phyloP scores from a whole-genome alignment of 2,888 invertebrate genomes.

The Brenthis daphne region DNA sequence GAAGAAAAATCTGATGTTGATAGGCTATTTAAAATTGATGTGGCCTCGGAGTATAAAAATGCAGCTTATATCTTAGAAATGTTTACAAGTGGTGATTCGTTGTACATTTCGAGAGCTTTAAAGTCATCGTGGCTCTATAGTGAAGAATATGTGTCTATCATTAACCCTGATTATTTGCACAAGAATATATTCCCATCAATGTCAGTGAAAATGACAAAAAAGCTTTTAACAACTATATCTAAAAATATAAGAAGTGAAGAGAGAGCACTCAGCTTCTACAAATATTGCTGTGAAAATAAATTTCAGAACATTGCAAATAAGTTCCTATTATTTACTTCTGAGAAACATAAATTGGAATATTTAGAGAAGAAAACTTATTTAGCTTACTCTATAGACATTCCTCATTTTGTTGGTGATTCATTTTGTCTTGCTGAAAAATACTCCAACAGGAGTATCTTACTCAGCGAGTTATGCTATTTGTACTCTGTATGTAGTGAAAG shows the following conservation, averaged over 20 bases:
- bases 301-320: conserved; percentile 50
- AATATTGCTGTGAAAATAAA: conserved; percentile 51
- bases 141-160: conserved; percentile 48
- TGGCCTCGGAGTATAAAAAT: conserved; percentile 59
- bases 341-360: conserved; percentile 51
- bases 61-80: conserved; percentile 56
- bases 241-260: conserved; percentile 47
- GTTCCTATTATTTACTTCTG: conserved; percentile 54
- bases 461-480: conserved; percentile 41
- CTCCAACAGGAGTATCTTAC: conserved; percentile 24
- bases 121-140: conserved; percentile 59
- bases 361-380: conserved; percentile 40
- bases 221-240: conserved; percentile 52
- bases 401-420: conserved; percentile 51
- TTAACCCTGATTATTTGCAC: conserved; percentile 56
- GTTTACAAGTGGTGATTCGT: conserved; percentile 58
- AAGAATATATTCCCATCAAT: conserved; percentile 58
- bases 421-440: conserved; percentile 48
- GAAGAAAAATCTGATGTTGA: conserved; percentile 55
- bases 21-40: conserved; percentile 60
- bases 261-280: conserved; percentile 51
- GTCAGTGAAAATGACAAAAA: conserved; percentile 62
- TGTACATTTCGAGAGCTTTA: conserved; percentile 58
- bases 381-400: conserved; percentile 33
- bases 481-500: conserved; percentile 48